phyloP scores from a whole-genome alignment of 2,888 invertebrate genomes.

The Eristalis pertinax region DNA sequence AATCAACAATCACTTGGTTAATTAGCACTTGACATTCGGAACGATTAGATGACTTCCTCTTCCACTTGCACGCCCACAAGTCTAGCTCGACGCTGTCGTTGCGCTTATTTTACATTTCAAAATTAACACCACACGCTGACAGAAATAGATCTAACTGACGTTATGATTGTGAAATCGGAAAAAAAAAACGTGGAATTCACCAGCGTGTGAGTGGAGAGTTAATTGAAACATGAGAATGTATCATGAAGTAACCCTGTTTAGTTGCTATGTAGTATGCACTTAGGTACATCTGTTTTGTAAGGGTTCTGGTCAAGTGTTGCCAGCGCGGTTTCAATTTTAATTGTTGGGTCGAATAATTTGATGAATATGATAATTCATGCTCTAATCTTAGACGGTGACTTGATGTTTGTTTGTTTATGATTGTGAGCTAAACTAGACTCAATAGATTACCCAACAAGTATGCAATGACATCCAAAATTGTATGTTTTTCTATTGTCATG shows the following conservation, averaged over 20 bases:
- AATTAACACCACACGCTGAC: slow-evolving; percentile 35
- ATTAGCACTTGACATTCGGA: background rate
- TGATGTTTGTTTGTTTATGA: too few species aligned
- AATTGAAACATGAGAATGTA: background rate
- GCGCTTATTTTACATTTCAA: slow-evolving; percentile 22
- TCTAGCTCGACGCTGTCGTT: slow-evolving; percentile 14
- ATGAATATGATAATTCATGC: background rate
- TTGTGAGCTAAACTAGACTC: too few species aligned
- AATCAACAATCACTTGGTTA: background rate
- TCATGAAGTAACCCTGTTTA: background rate
- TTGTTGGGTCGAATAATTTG: background rate
- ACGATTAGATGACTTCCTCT: background rate
- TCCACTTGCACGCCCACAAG: background rate
- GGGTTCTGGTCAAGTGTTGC: background rate
- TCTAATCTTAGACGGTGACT: too few species aligned
- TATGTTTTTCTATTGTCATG: too few species aligned
- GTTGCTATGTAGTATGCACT: background rate
- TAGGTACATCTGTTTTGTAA: background rate
- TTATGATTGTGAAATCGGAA: slow-evolving; percentile 21
- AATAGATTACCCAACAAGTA: too few species aligned
- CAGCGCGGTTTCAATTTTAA: background rate
- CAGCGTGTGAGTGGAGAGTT: background rate
- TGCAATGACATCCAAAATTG: too few species aligned
- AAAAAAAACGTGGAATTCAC: slow-evolving; percentile 1
- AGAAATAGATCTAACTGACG: slow-evolving; percentile 36